phyloP scores from a whole-genome alignment of 64 coral and sea anemone genomes.

The Actinia tenebrosa region DNA sequence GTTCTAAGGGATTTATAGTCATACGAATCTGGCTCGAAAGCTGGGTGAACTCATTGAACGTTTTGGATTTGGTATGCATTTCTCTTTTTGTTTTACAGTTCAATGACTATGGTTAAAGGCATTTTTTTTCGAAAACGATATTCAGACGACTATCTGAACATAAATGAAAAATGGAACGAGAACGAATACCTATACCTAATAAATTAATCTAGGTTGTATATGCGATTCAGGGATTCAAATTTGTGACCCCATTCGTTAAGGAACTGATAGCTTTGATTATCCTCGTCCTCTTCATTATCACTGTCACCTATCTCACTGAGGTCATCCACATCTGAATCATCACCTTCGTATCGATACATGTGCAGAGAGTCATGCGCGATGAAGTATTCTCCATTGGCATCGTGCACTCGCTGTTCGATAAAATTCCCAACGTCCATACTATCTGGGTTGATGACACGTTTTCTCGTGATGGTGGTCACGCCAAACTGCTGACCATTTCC shows the following conservation, averaged over 20 bases:
- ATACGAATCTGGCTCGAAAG: background rate
- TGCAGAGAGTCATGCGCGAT: conserved; percentile 67
- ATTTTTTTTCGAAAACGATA: too few species aligned
- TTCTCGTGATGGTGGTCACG: conserved; percentile 61
- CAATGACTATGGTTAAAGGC: background rate
- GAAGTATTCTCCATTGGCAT: conserved; percentile 83
- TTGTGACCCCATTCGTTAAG: conserved; percentile 92
- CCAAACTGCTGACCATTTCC: conserved; percentile 49
- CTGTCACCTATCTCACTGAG: conserved; percentile 91
- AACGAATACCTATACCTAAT: background rate
- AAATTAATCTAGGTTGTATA: conserved; percentile 46
- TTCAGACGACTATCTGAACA: too few species aligned
- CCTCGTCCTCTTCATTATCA: conserved; percentile 76
- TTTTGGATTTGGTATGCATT: background rate
- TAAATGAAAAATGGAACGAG: background rate
- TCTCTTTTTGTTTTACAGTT: background rate
- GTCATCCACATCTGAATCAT: conserved; percentile 84
- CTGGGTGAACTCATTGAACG: background rate
- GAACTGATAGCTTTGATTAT: conserved; percentile 86
- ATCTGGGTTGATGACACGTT: conserved; percentile 61
- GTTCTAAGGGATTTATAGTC: background rate
- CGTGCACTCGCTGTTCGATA: conserved; percentile 66
- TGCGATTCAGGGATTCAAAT: conserved; percentile 72
- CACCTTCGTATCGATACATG: conserved; percentile 86
- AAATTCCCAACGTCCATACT: conserved; percentile 86